Evolutionary conservation across 2,113 vertebrate genomes (phyloP), one percentile per base, ranked within the genome.

Genomic region (Petromus typicus): DNA sequence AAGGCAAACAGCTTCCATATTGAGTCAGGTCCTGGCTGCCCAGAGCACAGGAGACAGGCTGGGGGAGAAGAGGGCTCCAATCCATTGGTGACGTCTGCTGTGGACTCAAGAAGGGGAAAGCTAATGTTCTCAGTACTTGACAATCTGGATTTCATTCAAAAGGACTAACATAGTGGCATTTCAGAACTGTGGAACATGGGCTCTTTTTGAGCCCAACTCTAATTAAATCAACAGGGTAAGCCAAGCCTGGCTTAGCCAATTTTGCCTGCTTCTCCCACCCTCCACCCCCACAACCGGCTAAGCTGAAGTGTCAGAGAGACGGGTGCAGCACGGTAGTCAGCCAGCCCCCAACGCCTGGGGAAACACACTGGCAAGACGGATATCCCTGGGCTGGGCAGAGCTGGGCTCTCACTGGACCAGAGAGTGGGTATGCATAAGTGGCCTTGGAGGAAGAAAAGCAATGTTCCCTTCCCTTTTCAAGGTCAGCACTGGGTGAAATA

Each of bases 21-120:
- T 73, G n/a, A 16, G 56, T 34, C 34, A 3, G 12, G 32, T 43
- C 76, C n/a, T 5, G 51, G 63, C 12, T 43, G 17, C 57, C 76
- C 32, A 32, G 37, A 56, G 22, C 3, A 10, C 34, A 14, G 18
- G 7, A 69, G 37, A 61, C 54, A 83, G 75, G 18, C 40, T 81
- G 27, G 2, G 11, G 16, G 17, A 81, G 64, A 71, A 40, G 10
- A 43, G 43, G 10, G 2, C 16, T 59, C 40, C 54, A 76, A 92
- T 95, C 5, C 23, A 92, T 54, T 76, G 56, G 14, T 45, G 51
- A 85, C 88, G 96, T 76, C 95, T 94, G 95, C 63, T 56, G 30
- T 2, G 1, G 59, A 71, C 78, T 10, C 18, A 4, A n/a, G 23
- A 30, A 22, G 2, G 10, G 43, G 43, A 67, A 56, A 43, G n/a